Percentiles rank a stretch among this genome's conserved stretches.
These are phyloP conservation scores for Engraulis encrasicolus DNA, from an alignment of 2,113 vertebrate genomes.

Conservation along the genomic window DNA sequence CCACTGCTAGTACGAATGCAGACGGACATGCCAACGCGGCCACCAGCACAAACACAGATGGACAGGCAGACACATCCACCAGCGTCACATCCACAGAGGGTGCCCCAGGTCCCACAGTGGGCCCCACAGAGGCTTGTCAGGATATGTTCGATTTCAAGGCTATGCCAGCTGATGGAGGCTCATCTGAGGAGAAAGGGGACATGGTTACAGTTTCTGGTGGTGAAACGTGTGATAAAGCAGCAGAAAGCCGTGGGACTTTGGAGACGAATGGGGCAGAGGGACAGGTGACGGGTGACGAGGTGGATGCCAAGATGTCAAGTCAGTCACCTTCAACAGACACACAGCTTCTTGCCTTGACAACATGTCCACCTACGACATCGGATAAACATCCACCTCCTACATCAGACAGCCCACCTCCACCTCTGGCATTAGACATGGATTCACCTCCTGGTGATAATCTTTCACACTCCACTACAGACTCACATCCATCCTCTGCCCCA, in stretches of 20 bases:
- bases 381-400: too few relatives aligned
- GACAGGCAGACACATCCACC: not conserved
- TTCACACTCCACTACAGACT: too few relatives aligned
- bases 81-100: not conserved
- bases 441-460: not conserved
- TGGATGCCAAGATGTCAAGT: not conserved
- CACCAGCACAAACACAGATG: too few relatives aligned
- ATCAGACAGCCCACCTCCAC: not conserved
- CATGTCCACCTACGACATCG: too few relatives aligned
- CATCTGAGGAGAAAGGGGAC: not conserved
- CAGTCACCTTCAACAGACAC: not conserved
- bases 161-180: not conserved
- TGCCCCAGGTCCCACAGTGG: not conserved
- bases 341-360: too few relatives aligned
- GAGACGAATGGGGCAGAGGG: not conserved
- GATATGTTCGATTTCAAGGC: not conserved
- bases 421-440: not conserved
- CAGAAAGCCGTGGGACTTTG: not conserved
- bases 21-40: too few relatives aligned
- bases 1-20: too few relatives aligned
- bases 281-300: not conserved
- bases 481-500: not conserved
- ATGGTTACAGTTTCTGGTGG: not conserved
- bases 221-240: too few relatives aligned
- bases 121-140: not conserved